A percentile compares a stretch with the other conserved stretches of the same genome.
Evolutionary conservation across 2,888 invertebrate genomes (phyloP).

Genomic region (Rapana venosa): DNA sequence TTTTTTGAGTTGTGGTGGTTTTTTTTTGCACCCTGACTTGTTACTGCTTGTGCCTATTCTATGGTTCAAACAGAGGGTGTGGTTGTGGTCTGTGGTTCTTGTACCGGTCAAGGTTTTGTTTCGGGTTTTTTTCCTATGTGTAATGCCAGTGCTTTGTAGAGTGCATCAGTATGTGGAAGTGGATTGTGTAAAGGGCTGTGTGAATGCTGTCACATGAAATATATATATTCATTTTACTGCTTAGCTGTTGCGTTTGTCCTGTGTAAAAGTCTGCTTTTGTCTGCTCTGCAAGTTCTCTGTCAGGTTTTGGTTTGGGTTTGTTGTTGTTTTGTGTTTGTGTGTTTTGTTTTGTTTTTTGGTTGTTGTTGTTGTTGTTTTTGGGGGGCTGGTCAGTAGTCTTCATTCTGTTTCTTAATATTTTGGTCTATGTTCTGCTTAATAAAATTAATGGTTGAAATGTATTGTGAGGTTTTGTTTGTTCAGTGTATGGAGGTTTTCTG

Average conservation of each 20-base stretch:
- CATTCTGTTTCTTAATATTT: too few species aligned
- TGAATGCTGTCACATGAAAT: neutral
- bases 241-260: neutral
- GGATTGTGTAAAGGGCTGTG: neutral
- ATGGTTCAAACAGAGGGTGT: neutral
- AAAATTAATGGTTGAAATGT: too few species aligned
- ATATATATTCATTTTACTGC: neutral
- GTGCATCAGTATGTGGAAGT: neutral
- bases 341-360: too few species aligned
- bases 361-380: too few species aligned
- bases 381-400: too few species aligned
- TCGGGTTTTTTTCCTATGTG: neutral
- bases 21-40: neutral
- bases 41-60: neutral
- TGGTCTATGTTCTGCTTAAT: too few species aligned
- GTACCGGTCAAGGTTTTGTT: neutral
- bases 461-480: too few species aligned
- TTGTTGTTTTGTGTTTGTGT: too few species aligned
- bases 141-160: constrained; percentile 22
- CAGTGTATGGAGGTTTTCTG: too few species aligned
- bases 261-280: too few species aligned
- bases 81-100: neutral
- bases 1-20: neutral
- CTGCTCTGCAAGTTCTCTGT: too few species aligned
- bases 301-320: too few species aligned